phyloP scores from a whole-genome alignment of 2,888 invertebrate species.

The Pilophorus perplexus region DNA sequence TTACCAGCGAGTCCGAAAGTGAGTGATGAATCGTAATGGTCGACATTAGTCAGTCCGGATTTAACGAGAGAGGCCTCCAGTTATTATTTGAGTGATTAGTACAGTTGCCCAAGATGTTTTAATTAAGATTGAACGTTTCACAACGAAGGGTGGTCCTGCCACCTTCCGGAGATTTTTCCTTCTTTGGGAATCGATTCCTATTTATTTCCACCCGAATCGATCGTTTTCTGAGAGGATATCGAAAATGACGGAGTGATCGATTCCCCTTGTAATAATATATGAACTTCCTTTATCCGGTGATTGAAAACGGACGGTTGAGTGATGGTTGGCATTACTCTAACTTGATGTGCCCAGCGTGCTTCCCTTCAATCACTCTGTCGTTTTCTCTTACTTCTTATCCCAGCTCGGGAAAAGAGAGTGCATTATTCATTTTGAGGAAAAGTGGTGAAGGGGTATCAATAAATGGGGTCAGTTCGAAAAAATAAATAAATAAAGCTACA shows the following conservation, averaged over 20 bases:
- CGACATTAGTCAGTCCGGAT: constrained; percentile 21
- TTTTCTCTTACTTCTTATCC: too few species aligned
- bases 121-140: constrained; percentile 31
- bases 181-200: not conserved
- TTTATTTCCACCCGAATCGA: not conserved
- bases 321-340: constrained; percentile 41
- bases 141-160: constrained; percentile 30
- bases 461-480: too few species aligned
- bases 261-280: constrained; percentile 33
- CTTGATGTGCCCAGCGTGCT: constrained; percentile 16
- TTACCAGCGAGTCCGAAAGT: not conserved
- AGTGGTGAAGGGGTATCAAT: too few species aligned
- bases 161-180: not conserved
- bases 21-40: constrained; percentile 35
- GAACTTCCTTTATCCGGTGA: constrained; percentile 34
- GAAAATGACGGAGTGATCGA: constrained; percentile 25
- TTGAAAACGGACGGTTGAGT: constrained; percentile 47
- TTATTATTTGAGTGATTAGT: constrained; percentile 35
- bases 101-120: constrained; percentile 33
- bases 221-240: constrained; percentile 4
- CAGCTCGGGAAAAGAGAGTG: too few species aligned
- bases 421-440: too few species aligned
- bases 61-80: constrained; percentile 19
- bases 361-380: too few species aligned
- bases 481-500: too few species aligned